phyloP scores from a whole-genome alignment of 2,888 invertebrate species.

The Platycnemis pennipes region DNA sequence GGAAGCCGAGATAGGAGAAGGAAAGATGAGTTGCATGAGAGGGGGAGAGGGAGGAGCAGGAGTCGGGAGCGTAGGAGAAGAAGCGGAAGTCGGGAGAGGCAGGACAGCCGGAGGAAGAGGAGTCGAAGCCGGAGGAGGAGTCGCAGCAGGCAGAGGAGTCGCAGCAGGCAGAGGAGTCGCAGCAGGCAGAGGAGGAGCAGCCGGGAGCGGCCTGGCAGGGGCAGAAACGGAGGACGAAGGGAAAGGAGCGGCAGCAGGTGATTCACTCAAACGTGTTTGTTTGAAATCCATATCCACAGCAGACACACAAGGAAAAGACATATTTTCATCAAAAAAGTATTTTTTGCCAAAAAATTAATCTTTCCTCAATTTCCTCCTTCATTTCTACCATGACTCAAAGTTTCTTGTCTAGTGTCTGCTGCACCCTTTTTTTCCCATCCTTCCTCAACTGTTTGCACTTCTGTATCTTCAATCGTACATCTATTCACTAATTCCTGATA shows the following conservation, averaged over 20 bases:
- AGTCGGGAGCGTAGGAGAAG: slow-evolving; percentile 74
- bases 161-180: slow-evolving; percentile 74
- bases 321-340: too few relatives aligned
- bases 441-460: too few relatives aligned
- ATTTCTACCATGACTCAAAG: too few relatives aligned
- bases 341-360: too few relatives aligned
- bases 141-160: slow-evolving; percentile 18
- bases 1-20: slow-evolving; percentile 68
- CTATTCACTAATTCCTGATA: too few relatives aligned
- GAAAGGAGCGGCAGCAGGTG: slow-evolving; percentile 74
- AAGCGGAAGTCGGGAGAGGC: slow-evolving; percentile 71
- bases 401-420: too few relatives aligned
- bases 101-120: slow-evolving; percentile 70
- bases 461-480: too few relatives aligned
- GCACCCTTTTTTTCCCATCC: too few relatives aligned
- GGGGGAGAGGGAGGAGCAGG: slow-evolving; percentile 71
- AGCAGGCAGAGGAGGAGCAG: slow-evolving; percentile 71
- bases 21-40: slow-evolving; percentile 68
- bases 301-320: too few relatives aligned
- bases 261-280: neutral
- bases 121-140: slow-evolving; percentile 69
- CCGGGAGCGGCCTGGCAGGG: slow-evolving; percentile 69
- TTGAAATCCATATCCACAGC: too few relatives aligned
- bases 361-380: too few relatives aligned
- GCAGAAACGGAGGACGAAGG: slow-evolving; percentile 74